These are phyloP conservation scores for Cristatella mucedo DNA, from an alignment of 2,888 invertebrate species.

Conservation along the genomic window DNA sequence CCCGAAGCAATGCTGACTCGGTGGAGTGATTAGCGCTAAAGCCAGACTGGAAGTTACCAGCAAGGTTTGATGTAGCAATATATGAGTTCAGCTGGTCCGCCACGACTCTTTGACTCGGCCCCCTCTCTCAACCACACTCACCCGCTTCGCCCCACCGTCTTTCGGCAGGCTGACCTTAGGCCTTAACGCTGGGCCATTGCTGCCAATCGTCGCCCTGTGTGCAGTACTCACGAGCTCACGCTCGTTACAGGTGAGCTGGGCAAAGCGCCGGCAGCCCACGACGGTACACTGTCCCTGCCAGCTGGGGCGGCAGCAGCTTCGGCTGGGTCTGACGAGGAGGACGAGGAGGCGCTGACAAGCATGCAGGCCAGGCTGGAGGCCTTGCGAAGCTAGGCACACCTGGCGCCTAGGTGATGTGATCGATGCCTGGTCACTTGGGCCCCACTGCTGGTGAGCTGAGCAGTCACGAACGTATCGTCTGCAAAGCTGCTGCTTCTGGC, in stretches of 20 bases:
- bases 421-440: no score
- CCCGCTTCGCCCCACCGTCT: no score
- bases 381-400: constrained; percentile 72
- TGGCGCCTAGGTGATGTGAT: no score
- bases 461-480: no score
- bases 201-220: constrained; percentile 8
- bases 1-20: constrained; percentile 6
- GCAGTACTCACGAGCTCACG: neutral
- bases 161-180: neutral
- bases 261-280: constrained; percentile 59
- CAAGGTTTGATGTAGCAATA: no score
- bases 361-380: constrained; percentile 79
- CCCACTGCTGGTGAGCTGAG: no score
- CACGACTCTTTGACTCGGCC: neutral
- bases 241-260: constrained; percentile 56
- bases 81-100: no score
- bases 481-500: no score
- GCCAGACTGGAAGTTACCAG: no score
- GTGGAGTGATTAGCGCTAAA: no score
- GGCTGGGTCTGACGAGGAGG: constrained; percentile 44
- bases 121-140: no score
- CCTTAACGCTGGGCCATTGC: constrained; percentile 7
- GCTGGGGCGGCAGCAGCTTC: constrained; percentile 16
- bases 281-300: constrained; percentile 43
- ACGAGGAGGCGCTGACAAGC: constrained; percentile 67